Evolutionary conservation across 2,888 invertebrate genomes (phyloP), one percentile per base, ranked within the genome.

Genomic region (Drosophila suboccidentalis): DNA sequence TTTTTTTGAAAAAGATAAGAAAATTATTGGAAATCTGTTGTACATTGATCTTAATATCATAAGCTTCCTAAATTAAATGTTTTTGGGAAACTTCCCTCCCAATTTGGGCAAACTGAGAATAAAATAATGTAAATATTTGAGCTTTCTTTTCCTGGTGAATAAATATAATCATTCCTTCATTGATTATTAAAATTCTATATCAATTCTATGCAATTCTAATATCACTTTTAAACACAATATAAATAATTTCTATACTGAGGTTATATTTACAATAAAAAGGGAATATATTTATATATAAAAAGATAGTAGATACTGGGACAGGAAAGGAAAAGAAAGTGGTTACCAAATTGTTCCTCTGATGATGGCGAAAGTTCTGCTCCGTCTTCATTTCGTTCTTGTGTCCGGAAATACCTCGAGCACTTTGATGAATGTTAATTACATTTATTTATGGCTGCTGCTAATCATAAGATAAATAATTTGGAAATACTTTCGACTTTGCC

Each of bases 391-490:
- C 6, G 13, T 44, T 44, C 19, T 3, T 10, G 47, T 17, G 10
- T 32, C 47, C 29, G 29, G 47, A 29, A 49, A 49, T 32, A 5
- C 47, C 47, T 32, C 29, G 32, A 2, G 32, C 29, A 17, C 5
- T 32, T 49, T 32, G 47, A 32, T 49, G 47, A 9, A 32, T 6
- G 41, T 10, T 43, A 32, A 54, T 54, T 54, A 19, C 32, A 19
- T 43, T 54, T 54, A 54, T 54, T 54, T 54, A 54, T 54, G 41
- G 41, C 41, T 32, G 41, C 41, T 53, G 53, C 32, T 53, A 43
- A 44, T 65, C 65, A 34, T 39, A 62, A 38, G 15, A 17, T 26
- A 19, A 59, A 36, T 53, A 64, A 63, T 39, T 54, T 41, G 29
- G 13, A 29, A 41, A 41, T 54, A 29, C 26, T 17, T 54, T 26